Conservation (phyloP, 2,888 invertebrate species). For the Petrophora chlorosata region DNA sequence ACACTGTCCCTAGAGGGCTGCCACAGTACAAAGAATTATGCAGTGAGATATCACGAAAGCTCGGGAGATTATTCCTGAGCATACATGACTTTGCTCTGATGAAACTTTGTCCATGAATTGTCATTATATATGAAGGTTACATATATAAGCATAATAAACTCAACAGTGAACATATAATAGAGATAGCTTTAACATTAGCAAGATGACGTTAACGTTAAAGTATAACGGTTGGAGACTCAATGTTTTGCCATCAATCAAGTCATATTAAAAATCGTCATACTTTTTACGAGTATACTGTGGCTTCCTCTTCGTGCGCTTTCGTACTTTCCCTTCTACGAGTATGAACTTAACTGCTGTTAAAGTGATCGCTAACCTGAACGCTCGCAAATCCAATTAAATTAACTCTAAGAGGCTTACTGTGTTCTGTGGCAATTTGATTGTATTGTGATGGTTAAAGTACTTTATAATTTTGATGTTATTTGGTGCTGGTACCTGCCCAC, state of each 20-base stretch:
- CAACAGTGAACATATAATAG: too few species aligned
- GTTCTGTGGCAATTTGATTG: conserved; percentile 46
- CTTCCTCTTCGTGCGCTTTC: not conserved
- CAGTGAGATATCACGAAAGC: not conserved
- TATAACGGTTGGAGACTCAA: too few species aligned
- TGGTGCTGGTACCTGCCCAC: too few species aligned
- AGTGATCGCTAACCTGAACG: conserved; percentile 59
- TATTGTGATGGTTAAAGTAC: conserved; percentile 23
- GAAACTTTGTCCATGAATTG: too few species aligned
- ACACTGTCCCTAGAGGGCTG: conserved; percentile 31
- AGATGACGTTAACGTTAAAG: too few species aligned
- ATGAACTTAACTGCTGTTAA: conserved; percentile 51
- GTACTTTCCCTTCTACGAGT: conserved; percentile 13
- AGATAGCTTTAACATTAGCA: too few species aligned
- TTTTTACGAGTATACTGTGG: too few species aligned
- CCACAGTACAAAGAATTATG: not conserved
- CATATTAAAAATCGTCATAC: too few species aligned
- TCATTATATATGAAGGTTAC: too few species aligned
- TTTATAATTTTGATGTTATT: conserved; percentile 18
- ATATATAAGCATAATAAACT: too few species aligned
- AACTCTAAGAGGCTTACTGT: conserved; percentile 52
- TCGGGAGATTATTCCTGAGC: not conserved
- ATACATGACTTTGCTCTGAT: too few species aligned
- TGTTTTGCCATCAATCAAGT: not conserved
- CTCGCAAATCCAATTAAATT: conserved; percentile 58